Base-by-base conservation (phyloP, 2,797 vertebrate species). In the Hoplostethus mediterraneus region DNA sequence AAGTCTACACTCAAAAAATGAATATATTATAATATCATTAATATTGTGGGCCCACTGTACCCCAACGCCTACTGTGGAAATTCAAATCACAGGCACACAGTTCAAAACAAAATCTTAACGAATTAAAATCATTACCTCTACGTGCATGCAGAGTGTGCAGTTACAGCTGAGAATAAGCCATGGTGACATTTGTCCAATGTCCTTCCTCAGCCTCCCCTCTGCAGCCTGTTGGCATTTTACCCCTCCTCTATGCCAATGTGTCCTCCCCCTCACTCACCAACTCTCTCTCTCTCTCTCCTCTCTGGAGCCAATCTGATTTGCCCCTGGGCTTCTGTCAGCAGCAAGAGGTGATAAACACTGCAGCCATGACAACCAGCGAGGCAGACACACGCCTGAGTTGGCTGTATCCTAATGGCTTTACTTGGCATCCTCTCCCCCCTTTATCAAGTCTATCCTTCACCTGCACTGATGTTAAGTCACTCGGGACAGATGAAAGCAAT, bases 341-440 rank as follows among this genome's bases (percentile, higher is more conserved):
- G 85, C 89, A 89, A 83, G 85, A 90, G 83, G 90, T 91, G 90
- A 92, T 94, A 91, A 94, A 93, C 89, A 90, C 90, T 42, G 93
- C 89, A 90, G 75, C 93, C 93, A 94, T 93, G 93, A 93, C 93
- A 93, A 93, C 92, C 77, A n/a, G 75, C 33, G 61, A 89, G 86
- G 81, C 84, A 87, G 87, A 86, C 87, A 68, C 85, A 85, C 63
- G 71, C 81, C 82, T 67, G 77, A 81, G 81, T 86, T 89, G 28
- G 80, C 80, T 86, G 85, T 83, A 85, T 83, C 84, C 80, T 83
- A 90, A 89, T 87, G 84, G 80, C 84, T 87, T 89, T 68, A 76
- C 82, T 90, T 88, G 85, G 85, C 90, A 87, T 85, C 82, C 67
- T 81, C 79, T 80, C 63, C 70, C 72, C 69, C 70, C 80, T 83